These are phyloP conservation scores for Synanthedon tipuliformis DNA, from an alignment of 2,888 invertebrate genomes.

Conservation along the genomic window DNA sequence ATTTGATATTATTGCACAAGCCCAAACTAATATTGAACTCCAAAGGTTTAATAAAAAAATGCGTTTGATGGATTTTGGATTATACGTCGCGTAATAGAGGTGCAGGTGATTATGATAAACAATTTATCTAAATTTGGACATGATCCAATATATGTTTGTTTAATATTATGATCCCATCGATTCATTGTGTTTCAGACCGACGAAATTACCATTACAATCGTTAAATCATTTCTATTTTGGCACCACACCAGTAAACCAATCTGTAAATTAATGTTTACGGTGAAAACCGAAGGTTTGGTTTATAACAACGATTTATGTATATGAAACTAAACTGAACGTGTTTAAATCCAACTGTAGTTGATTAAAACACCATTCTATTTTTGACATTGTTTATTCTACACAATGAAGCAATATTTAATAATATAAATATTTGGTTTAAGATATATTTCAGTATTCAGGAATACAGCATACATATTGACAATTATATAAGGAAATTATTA, in stretches of 20 bases:
- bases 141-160: constrained; percentile 6
- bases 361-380: constrained; percentile 3
- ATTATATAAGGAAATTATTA: too few relatives aligned
- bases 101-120: not conserved
- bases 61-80: not conserved
- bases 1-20: constrained; percentile 32
- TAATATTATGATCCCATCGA: constrained; percentile 8
- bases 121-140: constrained; percentile 4
- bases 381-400: not conserved
- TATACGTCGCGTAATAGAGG: not conserved
- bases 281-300: constrained; percentile 11
- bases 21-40: constrained; percentile 28
- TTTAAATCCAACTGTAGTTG: not conserved
- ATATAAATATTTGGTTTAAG: too few relatives aligned
- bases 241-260: constrained; percentile 4
- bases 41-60: constrained; percentile 1
- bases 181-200: constrained; percentile 9
- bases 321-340: not conserved
- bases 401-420: not conserved
- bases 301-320: constrained; percentile 12
- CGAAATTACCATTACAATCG: constrained; percentile 9
- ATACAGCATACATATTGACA: too few relatives aligned
- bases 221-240: constrained; percentile 19
- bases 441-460: too few relatives aligned
- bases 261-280: constrained; percentile 10